Evolutionary conservation across 2,888 invertebrate species (phyloP).

Genomic region (Nymphalis urticae): DNA sequence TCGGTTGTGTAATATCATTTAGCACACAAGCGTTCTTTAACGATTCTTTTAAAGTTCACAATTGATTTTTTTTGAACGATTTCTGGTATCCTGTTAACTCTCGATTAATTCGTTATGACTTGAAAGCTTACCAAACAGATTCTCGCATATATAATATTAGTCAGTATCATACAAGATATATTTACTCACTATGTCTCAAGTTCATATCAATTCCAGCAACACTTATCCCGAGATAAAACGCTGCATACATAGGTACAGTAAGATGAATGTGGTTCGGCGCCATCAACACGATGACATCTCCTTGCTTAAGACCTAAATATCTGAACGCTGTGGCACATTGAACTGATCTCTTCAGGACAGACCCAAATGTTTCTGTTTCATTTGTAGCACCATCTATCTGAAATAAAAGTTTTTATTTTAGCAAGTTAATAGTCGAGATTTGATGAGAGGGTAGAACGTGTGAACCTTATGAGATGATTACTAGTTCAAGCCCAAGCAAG

Average conservation of each 20-base stretch:
- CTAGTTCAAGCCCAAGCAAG: too few species aligned
- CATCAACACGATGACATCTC: slow-evolving; percentile 66
- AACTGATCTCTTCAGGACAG: slow-evolving; percentile 52
- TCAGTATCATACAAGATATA: not conserved
- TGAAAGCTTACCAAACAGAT: too few species aligned
- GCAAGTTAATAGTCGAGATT: too few species aligned
- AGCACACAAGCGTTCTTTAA: too few species aligned
- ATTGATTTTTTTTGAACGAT: too few species aligned
- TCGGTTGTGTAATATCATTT: too few species aligned
- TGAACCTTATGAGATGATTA: too few species aligned
- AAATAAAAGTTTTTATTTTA: not conserved
- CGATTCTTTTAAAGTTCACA: too few species aligned
- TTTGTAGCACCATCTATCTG: slow-evolving; percentile 58
- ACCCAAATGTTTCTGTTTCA: slow-evolving; percentile 55
- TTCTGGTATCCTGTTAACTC: too few species aligned
- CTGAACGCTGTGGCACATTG: slow-evolving; percentile 57
- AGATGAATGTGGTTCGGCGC: slow-evolving; percentile 62
- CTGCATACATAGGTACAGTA: slow-evolving; percentile 63
- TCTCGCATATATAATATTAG: too few species aligned
- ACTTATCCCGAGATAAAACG: slow-evolving; percentile 59
- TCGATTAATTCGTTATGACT: too few species aligned
- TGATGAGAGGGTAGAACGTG: too few species aligned
- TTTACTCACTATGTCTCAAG: slow-evolving; percentile 54
- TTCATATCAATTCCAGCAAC: slow-evolving; percentile 49
- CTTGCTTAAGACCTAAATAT: slow-evolving; percentile 53